Percentiles rank a stretch among this genome's conserved stretches.
Evolutionary conservation across 1,140 invertebrate genomes (phyloP).

Genomic region (Parapsyche elsis): DNA sequence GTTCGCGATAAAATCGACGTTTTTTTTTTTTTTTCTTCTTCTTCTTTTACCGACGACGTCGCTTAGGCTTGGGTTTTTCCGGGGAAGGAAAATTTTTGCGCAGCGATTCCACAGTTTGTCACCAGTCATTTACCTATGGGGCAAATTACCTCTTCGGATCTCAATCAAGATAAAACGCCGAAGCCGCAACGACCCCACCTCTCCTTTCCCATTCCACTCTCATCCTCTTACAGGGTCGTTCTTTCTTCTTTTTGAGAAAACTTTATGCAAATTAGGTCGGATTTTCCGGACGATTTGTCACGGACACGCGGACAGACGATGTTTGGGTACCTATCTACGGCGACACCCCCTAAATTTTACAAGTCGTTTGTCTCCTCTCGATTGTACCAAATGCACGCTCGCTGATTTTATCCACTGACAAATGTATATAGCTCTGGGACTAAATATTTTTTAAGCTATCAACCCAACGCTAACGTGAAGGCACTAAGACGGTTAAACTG

Average conservation of each 20-base stretch:
- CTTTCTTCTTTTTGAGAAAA: constrained; percentile 11
- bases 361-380: too few species aligned
- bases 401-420: too few species aligned
- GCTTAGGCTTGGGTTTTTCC: too few species aligned
- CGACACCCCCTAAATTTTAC: too few species aligned
- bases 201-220: not conserved
- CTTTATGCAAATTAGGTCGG: constrained; percentile 35
- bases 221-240: not conserved
- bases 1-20: too few species aligned
- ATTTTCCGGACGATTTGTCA: constrained; percentile 43
- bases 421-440: too few species aligned
- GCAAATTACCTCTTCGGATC: constrained; percentile 43
- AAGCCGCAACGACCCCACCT: constrained; percentile 1
- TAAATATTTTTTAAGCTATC: too few species aligned
- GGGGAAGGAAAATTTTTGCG: not conserved
- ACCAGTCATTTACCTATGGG: constrained; percentile 26
- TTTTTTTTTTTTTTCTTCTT: too few species aligned
- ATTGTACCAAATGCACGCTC: too few species aligned
- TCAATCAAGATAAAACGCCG: constrained; percentile 30
- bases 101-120: constrained; percentile 14
- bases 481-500: too few species aligned
- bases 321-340: not conserved
- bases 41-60: too few species aligned
- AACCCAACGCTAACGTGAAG: too few species aligned
- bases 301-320: constrained; percentile 30